These are phyloP conservation scores for Corvus cornix DNA, from an alignment of 2,113 vertebrate genomes.

Conservation along the genomic window DNA sequence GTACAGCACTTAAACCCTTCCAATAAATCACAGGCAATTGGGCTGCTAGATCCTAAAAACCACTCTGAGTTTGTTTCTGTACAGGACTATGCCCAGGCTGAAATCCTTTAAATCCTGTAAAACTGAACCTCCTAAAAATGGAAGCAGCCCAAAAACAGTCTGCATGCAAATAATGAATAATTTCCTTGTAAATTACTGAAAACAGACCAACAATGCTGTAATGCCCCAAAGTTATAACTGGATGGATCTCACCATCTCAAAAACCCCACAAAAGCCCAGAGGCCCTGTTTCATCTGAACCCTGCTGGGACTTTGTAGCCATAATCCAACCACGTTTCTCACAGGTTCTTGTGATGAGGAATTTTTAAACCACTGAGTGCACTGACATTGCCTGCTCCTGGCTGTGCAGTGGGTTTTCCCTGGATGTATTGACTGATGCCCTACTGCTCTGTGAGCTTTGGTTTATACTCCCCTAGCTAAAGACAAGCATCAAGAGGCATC, in stretches of 20 bases:
- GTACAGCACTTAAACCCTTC: not conserved
- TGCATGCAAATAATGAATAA: not conserved
- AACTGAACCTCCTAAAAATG: not conserved
- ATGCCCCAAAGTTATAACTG: not conserved
- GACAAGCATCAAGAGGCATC: not conserved
- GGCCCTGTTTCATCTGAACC: not conserved
- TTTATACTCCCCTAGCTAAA: not conserved
- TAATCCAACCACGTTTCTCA: not conserved
- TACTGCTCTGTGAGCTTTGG: fast-evolving
- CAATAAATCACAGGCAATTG: not conserved
- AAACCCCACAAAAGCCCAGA: not conserved
- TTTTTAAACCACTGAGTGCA: fast-evolving
- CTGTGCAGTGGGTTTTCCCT: not conserved
- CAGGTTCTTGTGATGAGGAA: not conserved
- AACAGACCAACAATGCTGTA: not conserved
- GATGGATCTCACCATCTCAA: not conserved
- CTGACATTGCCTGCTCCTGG: not conserved
- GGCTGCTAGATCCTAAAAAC: not conserved
- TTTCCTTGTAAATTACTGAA: not conserved
- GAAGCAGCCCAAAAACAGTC: not conserved
- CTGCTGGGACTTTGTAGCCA: not conserved
- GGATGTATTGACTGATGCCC: fast-evolving
- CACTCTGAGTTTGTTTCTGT: not conserved
- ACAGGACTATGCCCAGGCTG: not conserved
- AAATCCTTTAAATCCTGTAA: not conserved